Conservation (phyloP, 2,888 invertebrate genomes). For the Muschampia plurimacula region DNA sequence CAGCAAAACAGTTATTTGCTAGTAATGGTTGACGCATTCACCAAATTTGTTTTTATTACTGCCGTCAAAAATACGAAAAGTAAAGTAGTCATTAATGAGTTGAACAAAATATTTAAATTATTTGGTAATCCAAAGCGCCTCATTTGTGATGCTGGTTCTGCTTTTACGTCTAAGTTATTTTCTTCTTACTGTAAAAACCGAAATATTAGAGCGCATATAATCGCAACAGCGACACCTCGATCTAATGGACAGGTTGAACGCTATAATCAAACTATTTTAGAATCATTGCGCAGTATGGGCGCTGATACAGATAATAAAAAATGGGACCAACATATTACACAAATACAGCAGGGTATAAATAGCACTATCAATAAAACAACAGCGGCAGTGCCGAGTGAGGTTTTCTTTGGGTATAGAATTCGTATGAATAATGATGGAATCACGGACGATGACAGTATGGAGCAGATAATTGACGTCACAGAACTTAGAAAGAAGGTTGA, state of each 20-base stretch:
- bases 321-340: constrained; percentile 43
- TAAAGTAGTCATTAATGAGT: constrained; percentile 42
- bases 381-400: constrained; percentile 43
- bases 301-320: constrained; percentile 46
- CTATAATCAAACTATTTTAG: constrained; percentile 47
- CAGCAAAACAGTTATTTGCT: constrained; percentile 45
- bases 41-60: constrained; percentile 48
- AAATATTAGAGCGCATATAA: constrained; percentile 42
- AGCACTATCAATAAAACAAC: constrained; percentile 45
- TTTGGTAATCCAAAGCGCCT: constrained; percentile 48
- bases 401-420: constrained; percentile 46
- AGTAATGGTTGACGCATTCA: constrained; percentile 46
- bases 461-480: constrained; percentile 39
- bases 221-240: constrained; percentile 43
- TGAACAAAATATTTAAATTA: constrained; percentile 47
- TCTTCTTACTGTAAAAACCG: constrained; percentile 40
- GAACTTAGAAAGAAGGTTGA: constrained; percentile 41
- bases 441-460: constrained; percentile 22
- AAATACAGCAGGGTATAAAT: constrained; percentile 49
- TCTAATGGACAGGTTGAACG: constrained; percentile 48
- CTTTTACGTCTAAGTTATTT: constrained; percentile 48
- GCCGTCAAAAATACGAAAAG: constrained; percentile 46
- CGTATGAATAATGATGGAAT: constrained; percentile 38
- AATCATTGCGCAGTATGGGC: constrained; percentile 44
- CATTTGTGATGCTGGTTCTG: constrained; percentile 48